phyloP scores from a whole-genome alignment of 2,888 invertebrate genomes.

The Calephelis perditalis region DNA sequence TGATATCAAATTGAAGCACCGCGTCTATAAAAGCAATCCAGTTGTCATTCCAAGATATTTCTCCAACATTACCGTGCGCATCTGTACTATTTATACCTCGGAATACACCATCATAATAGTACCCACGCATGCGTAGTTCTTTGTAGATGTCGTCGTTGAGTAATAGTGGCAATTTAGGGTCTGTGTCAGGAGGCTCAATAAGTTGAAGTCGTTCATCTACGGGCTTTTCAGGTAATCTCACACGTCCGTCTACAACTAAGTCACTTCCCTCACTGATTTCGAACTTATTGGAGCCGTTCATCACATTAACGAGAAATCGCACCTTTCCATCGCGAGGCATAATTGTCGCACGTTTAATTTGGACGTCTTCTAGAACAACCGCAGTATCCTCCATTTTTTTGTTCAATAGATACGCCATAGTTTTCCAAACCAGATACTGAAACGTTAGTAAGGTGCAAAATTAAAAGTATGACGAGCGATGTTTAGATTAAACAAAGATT shows the following conservation, averaged over 20 bases:
- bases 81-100: slow-evolving; percentile 88
- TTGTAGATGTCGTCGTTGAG: slow-evolving; percentile 87
- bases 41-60: slow-evolving; percentile 91
- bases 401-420: slow-evolving; percentile 88
- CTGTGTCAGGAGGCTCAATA: slow-evolving; percentile 51
- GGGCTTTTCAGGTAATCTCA: slow-evolving; percentile 80
- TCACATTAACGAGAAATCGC: slow-evolving; percentile 89
- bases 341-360: slow-evolving; percentile 95
- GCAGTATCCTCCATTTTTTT: slow-evolving; percentile 87
- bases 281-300: slow-evolving; percentile 90
- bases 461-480: too few relatives aligned
- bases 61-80: slow-evolving; percentile 83
- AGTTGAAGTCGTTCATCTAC: slow-evolving; percentile 80
- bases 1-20: slow-evolving; percentile 94
- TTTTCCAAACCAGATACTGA: slow-evolving; percentile 89
- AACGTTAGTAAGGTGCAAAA: slow-evolving; percentile 20
- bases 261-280: slow-evolving; percentile 93
- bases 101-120: slow-evolving; percentile 90
- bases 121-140: slow-evolving; percentile 89
- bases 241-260: slow-evolving; percentile 88
- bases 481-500: too few relatives aligned
- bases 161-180: slow-evolving; percentile 70
- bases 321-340: slow-evolving; percentile 89
- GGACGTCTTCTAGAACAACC: slow-evolving; percentile 92
- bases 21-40: slow-evolving; percentile 98